phyloP scores from a whole-genome alignment of 2,888 invertebrate species.

The Zaprionus bogoriensis region DNA sequence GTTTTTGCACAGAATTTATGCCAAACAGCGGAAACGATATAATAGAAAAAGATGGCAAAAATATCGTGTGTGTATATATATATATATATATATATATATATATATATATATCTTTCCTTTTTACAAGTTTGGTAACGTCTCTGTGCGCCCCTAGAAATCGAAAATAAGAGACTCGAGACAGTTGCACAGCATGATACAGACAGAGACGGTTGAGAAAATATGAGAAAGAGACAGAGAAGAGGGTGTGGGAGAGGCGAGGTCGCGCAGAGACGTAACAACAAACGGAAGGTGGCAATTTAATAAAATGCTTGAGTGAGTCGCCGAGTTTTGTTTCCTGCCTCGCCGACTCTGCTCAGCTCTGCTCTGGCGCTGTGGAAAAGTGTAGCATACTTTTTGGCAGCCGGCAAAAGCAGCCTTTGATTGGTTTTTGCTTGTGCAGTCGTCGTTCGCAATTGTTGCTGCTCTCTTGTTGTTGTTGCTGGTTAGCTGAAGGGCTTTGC shows the following conservation, averaged over 20 bases:
- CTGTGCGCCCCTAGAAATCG: constrained; percentile 64
- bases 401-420: constrained; percentile 45
- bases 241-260: not conserved
- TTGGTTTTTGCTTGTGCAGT: constrained; percentile 45
- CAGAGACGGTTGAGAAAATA: not conserved
- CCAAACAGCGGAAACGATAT: constrained; percentile 74
- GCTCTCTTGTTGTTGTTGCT: constrained; percentile 18
- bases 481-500: constrained; percentile 28
- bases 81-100: constrained; percentile 1
- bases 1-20: constrained; percentile 54
- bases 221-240: not conserved
- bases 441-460: constrained; percentile 17
- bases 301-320: constrained; percentile 80
- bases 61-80: constrained; percentile 50
- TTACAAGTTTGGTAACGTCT: not conserved
- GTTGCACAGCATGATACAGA: constrained; percentile 18
- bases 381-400: constrained; percentile 71
- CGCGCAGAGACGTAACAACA: constrained; percentile 59
- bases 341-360: not conserved
- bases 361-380: constrained; percentile 28
- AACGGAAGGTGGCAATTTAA: constrained; percentile 81
- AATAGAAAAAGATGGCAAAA: constrained; percentile 70
- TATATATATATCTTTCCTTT: not conserved
- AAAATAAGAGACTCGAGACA: constrained; percentile 51
- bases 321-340: constrained; percentile 75